These are phyloP conservation scores for Rhynchotus rufescens DNA, from an alignment of 2,797 vertebrate genomes.

Conservation along the genomic window DNA sequence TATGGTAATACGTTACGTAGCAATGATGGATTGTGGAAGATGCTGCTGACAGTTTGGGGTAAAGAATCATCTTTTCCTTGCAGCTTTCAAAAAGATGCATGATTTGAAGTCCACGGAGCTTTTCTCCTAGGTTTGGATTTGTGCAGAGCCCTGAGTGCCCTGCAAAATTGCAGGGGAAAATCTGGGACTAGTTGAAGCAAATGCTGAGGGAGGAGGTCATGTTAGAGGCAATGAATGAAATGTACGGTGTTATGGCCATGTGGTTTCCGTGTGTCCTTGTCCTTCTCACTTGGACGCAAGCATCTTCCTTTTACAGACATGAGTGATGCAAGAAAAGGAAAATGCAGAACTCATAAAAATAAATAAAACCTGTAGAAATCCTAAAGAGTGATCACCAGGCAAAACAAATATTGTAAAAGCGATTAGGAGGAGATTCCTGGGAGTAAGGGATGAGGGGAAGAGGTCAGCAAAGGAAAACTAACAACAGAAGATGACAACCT, in stretches of 20 bases:
- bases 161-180: background rate
- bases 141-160: background rate
- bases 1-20: slow-evolving; percentile 45
- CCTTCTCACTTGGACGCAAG: background rate
- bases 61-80: slow-evolving; percentile 53
- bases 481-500: fast-evolving
- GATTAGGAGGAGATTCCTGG: background rate
- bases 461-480: background rate
- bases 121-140: background rate
- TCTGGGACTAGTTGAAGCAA: background rate
- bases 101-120: background rate
- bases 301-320: background rate
- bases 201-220: background rate
- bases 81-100: slow-evolving; percentile 27
- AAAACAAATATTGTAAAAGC: background rate
- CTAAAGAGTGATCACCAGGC: background rate
- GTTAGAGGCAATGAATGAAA: background rate
- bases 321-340: background rate
- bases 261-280: background rate
- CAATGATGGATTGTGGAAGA: slow-evolving; percentile 62
- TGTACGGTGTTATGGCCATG: background rate
- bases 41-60: slow-evolving; percentile 58
- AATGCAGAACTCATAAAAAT: background rate
- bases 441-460: background rate
- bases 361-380: background rate